Evolutionary conservation across 2,888 invertebrate species (phyloP), one percentile per base, ranked within the genome.

Genomic region (Nomada fabriciana): DNA sequence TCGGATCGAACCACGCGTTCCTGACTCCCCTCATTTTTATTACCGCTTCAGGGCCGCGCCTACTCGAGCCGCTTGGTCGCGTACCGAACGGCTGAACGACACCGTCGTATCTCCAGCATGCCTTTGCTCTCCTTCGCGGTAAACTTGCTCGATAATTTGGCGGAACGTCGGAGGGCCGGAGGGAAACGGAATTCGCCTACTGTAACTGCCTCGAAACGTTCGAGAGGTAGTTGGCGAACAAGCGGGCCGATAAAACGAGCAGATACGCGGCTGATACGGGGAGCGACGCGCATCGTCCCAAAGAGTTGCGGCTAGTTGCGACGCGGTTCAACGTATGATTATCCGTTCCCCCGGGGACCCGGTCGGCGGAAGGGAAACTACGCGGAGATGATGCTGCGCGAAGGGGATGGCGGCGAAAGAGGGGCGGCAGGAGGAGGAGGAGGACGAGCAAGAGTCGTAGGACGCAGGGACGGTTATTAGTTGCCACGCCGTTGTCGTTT

Each of bases 401-500:
- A 73, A 47, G 69, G 61, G 50, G 59, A 29, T 65, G 47, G 80
- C 75, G 77, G 65, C 23, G 64, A n/a, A 50, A 47, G 60, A 50
- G 70, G 29, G 60, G n/a, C 23, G 20, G 57, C 52, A n/a, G 52
- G 55, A 47, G 59, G 23, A 11, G 23, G 76, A 65, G 25, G 50
- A n/a, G 70, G 64, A 18, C 55, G 59, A 29, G 61, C 55, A 29
- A 57, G 76, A 69, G 73, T 78, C 43, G 61, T 76, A 74, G 76
- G 79, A 83, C 75, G 86, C 83, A 82, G 83, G 89, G 89, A 91
- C 90, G 90, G 92, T 94, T 93, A 93, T 93, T 93, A 93, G 91
- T 92, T 91, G 89, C 90, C 89, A 76, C 81, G 73, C 86, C 86
- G 89, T 88, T 86, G 88, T 91, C 90, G 89, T 91, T 93, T 93